Percentiles rank a stretch among this genome's conserved stretches.
phyloP scores from a whole-genome alignment of 2,113 vertebrate species.

The Rhea pennata region DNA sequence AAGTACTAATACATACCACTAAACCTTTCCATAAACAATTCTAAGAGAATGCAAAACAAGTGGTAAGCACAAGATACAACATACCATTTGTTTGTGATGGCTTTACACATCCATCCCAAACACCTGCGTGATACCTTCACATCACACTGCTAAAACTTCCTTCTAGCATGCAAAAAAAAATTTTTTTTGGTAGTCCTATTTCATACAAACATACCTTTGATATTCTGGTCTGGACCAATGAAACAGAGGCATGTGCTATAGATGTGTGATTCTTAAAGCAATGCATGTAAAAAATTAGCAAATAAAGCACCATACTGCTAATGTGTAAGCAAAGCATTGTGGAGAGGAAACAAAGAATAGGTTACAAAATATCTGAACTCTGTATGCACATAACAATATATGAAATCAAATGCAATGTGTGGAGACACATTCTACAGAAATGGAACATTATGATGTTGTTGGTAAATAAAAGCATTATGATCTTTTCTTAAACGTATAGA shows the following conservation, averaged over 20 bases:
- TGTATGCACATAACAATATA: background rate
- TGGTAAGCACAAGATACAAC: background rate
- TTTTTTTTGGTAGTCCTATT: background rate
- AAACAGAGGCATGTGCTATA: background rate
- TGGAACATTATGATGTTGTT: background rate
- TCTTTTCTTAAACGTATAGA: background rate
- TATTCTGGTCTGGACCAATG: background rate
- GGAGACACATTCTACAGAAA: background rate
- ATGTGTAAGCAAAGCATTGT: background rate
- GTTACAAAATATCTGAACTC: background rate
- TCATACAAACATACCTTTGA: background rate
- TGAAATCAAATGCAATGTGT: background rate
- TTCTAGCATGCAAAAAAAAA: background rate
- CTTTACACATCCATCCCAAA: background rate
- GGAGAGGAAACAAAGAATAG: background rate
- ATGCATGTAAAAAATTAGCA: background rate
- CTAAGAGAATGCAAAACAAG: background rate
- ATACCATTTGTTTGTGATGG: accelerated
- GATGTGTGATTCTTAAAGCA: background rate
- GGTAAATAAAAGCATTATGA: background rate
- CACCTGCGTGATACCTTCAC: background rate
- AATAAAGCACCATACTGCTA: background rate
- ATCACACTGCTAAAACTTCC: background rate
- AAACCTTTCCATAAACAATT: background rate
- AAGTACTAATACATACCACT: background rate